Conservation (phyloP, 2,888 invertebrate genomes). For the Odontothrips loti region DNA sequence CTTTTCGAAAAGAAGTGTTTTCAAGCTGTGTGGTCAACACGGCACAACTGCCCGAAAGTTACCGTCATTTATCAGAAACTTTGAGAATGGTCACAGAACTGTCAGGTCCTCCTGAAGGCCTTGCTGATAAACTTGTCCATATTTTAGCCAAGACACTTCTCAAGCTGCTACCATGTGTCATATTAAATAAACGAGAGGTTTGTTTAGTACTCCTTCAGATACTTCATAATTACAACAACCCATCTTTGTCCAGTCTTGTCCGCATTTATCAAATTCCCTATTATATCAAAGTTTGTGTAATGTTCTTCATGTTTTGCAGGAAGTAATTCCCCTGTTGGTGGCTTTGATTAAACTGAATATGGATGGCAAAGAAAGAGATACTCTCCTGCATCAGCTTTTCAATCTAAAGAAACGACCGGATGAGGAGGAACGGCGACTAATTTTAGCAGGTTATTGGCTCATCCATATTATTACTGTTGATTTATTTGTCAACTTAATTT, state of each 20-base stretch:
- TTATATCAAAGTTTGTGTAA: not conserved
- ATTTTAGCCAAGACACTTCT: slow-evolving; percentile 56
- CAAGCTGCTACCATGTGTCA: slow-evolving; percentile 62
- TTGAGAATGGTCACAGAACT: slow-evolving; percentile 25
- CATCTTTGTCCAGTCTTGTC: too few species aligned
- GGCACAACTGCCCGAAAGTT: slow-evolving; percentile 44
- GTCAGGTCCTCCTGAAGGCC: slow-evolving; percentile 37
- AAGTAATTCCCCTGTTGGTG: slow-evolving; percentile 61
- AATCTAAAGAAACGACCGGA: slow-evolving; percentile 68
- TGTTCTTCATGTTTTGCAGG: slow-evolving; percentile 44
- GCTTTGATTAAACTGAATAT: slow-evolving; percentile 58
- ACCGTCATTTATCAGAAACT: slow-evolving; percentile 38
- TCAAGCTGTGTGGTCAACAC: slow-evolving; percentile 50
- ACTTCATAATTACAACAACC: slow-evolving; percentile 10
- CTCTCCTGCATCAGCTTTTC: slow-evolving; percentile 61
- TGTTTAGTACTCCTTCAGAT: slow-evolving; percentile 15
- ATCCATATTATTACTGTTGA: slow-evolving; percentile 21
- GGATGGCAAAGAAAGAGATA: slow-evolving; percentile 56
- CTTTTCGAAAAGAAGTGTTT: slow-evolving; percentile 55
- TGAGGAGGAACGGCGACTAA: slow-evolving; percentile 58
- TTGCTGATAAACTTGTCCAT: slow-evolving; percentile 48
- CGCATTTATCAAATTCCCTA: too few species aligned
- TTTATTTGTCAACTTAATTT: not conserved
- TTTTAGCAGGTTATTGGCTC: slow-evolving; percentile 50
- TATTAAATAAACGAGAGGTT: slow-evolving; percentile 61